A percentile compares a stretch with the other conserved stretches of the same genome.
Conservation (phyloP, 2,113 vertebrate genomes). For the Salvelinus namaycush region DNA sequence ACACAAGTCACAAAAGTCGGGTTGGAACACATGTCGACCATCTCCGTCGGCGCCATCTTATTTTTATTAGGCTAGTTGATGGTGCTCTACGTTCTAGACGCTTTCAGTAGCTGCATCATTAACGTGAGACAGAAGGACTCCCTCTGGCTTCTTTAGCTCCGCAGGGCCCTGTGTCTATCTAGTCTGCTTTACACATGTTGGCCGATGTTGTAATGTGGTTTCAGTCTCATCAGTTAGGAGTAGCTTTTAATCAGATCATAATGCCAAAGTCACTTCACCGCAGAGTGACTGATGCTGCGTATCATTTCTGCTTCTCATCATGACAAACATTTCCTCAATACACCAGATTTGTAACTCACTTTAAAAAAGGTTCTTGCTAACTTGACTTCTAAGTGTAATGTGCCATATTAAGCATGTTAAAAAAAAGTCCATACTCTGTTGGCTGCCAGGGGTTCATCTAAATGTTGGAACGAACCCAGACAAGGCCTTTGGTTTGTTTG, state of each 20-base stretch:
- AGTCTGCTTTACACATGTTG: constrained; percentile 48
- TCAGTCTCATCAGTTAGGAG: constrained; percentile 56
- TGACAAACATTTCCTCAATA: constrained; percentile 4
- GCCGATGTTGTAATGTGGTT: constrained; percentile 50
- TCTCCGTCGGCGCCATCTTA: no score
- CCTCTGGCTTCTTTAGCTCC: neutral
- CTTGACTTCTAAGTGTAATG: neutral
- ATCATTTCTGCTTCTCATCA: constrained; percentile 33
- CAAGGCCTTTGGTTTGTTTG: no score
- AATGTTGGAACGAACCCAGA: no score
- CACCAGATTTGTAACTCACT: neutral
- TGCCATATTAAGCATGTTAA: neutral
- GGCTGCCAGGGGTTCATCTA: no score
- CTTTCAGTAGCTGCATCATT: neutral
- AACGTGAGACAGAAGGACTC: neutral
- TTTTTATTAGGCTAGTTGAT: no score
- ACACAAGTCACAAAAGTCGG: no score
- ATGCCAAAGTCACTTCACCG: constrained; percentile 9
- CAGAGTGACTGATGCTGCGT: constrained; percentile 40
- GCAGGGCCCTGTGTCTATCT: neutral
- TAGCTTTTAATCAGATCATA: constrained; percentile 53
- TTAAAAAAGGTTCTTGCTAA: neutral
- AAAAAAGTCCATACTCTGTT: neutral
- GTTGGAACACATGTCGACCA: no score
- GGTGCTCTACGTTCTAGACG: no score